Percentiles rank a stretch among this genome's conserved stretches.
Conservation (phyloP, 2,888 invertebrate species). For the Frankliniella intonsa region DNA sequence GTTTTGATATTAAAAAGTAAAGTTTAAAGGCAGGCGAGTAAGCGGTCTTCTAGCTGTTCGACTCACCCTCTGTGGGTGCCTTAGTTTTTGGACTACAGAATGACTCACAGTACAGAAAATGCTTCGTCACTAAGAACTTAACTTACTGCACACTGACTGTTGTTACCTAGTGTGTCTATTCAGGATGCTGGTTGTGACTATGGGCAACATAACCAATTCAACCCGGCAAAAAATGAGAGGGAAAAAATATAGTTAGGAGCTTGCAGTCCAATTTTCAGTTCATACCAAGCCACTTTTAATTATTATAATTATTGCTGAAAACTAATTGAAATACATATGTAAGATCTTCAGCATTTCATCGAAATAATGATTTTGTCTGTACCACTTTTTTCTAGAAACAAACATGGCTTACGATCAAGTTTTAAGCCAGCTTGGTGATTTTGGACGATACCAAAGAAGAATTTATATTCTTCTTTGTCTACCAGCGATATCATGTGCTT, state of each 20-base stretch:
- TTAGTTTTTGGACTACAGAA: too few relatives aligned
- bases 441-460: constrained; percentile 64
- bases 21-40: too few relatives aligned
- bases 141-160: neutral
- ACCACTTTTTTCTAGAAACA: neutral
- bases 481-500: constrained; percentile 66
- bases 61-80: too few relatives aligned
- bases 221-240: neutral
- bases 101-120: too few relatives aligned
- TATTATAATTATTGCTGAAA: too few relatives aligned
- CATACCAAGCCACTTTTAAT: too few relatives aligned
- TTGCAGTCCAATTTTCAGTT: too few relatives aligned
- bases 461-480: constrained; percentile 65
- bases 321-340: too few relatives aligned
- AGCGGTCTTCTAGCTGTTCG: too few relatives aligned
- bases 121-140: too few relatives aligned
- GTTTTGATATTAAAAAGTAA: too few relatives aligned
- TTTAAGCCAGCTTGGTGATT: constrained; percentile 62
- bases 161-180: neutral
- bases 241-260: too few relatives aligned
- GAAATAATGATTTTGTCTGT: neutral
- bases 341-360: neutral
- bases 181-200: neutral
- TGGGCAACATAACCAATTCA: neutral
- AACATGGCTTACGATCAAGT: constrained; percentile 69